Base-by-base conservation (phyloP, 2,113 vertebrate genomes). In the Sialia sialis region DNA sequence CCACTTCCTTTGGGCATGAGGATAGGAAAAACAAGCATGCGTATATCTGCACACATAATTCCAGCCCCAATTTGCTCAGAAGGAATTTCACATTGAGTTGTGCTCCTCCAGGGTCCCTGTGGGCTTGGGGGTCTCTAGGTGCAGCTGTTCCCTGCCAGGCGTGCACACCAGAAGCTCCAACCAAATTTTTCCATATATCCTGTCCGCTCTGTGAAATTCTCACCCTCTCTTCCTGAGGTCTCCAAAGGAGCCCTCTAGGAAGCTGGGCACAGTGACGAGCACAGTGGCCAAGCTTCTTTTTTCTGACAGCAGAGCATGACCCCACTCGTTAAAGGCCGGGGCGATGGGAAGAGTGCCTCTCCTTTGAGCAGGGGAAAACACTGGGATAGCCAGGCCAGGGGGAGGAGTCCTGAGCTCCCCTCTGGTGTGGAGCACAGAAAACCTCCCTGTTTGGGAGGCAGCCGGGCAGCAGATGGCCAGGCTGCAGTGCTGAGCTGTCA, bases 401-500 rank as follows among this genome's bases (percentile, higher is more conserved):
- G 91, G 91, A 91, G 93, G 91, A 91, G 93, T n/a, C 23, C 63
- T 58, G 55, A 12, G 55, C 59, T 91, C 84, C 74, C 44, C 66
- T 83, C 75, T 89, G 16, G 13, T 27, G 74, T 67, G 83, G 59
- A 84, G 13, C 38, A 77, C 72, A 66, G 73, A 76, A 87, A 4
- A 16, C 21, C 58, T 92, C 49, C 44, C 69, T 89, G 73, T 89
- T 4, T 41, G 84, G 86, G 93, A 94, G 86, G 86, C 91, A 93
- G 88, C 82, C 79, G 83, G 76, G 86, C 21, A 5, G 95, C 96
- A 97, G 95, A 96, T 97, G 96, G 95, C 67, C 5, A 6, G 75
- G 93, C 93, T 94, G 94, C 22, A 0, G 64, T 16, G 1, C 81
- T 30, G 84, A 76, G 75, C 93, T 95, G 93, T 93, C 60, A 20